Conservation (phyloP, 2,888 invertebrate genomes). For the Stegophylla sp. region DNA sequence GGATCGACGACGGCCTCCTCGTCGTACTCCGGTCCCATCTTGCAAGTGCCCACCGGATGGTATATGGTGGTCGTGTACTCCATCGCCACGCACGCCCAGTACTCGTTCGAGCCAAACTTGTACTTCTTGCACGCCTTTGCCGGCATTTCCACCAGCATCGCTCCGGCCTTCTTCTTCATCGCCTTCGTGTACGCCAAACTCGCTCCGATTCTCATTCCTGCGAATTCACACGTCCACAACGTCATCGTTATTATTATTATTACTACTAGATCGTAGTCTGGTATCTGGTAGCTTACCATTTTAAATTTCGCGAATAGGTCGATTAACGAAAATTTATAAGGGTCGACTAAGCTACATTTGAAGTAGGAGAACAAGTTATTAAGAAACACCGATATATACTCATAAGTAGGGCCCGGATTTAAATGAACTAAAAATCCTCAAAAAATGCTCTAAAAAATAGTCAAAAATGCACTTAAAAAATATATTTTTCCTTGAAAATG, state of each 20-base stretch:
- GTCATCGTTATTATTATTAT: not conserved
- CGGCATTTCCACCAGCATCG: constrained; percentile 68
- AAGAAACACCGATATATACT: too few relatives aligned
- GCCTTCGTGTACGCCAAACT: constrained; percentile 71
- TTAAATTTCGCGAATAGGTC: too few relatives aligned
- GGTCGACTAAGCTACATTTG: too few relatives aligned
- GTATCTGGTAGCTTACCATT: too few relatives aligned
- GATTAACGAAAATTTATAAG: too few relatives aligned
- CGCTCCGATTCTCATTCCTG: constrained; percentile 70
- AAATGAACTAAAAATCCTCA: too few relatives aligned
- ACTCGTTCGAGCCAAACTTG: constrained; percentile 71
- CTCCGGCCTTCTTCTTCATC: constrained; percentile 69
- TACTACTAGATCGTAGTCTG: too few relatives aligned
- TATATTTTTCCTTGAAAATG: too few relatives aligned
- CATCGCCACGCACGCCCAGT: constrained; percentile 72
- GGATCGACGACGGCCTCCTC: constrained; percentile 65
- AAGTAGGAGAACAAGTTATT: too few relatives aligned
- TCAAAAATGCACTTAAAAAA: too few relatives aligned
- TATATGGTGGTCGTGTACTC: constrained; percentile 76
- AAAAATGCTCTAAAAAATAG: too few relatives aligned
- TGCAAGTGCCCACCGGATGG: constrained; percentile 67
- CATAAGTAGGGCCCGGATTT: too few relatives aligned
- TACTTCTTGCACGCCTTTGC: constrained; percentile 69
- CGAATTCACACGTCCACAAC: not conserved
- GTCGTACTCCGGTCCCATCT: constrained; percentile 65